Percentiles rank a stretch among this genome's conserved stretches.
phyloP scores from a whole-genome alignment of 2,113 vertebrate species.

The Platysteira castanea region DNA sequence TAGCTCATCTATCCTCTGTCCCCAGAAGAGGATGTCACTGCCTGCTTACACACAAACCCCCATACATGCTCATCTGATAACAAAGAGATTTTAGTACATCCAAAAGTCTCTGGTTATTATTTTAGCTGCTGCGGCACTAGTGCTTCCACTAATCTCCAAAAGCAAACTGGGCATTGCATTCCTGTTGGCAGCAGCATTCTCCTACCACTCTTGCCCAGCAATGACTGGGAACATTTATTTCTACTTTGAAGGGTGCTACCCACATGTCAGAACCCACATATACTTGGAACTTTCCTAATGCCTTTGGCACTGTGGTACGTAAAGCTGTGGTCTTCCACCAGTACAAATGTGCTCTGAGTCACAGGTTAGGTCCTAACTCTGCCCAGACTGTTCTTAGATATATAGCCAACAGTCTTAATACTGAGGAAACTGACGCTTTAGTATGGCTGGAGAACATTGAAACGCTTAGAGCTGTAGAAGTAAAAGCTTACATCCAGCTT shows the following conservation, averaged over 20 bases:
- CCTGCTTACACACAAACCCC: not conserved
- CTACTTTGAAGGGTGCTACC: not conserved
- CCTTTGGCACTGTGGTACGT: not conserved
- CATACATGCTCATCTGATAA: rapidly evolving
- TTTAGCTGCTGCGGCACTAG: not conserved
- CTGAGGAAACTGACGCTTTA: not conserved
- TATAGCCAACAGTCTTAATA: rapidly evolving
- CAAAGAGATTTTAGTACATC: not conserved
- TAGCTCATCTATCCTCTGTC: not conserved
- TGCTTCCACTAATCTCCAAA: not conserved
- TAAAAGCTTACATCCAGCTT: not conserved
- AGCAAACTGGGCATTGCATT: not conserved
- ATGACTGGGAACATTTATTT: not conserved
- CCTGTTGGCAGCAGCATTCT: not conserved
- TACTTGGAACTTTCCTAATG: not conserved
- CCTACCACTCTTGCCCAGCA: not conserved
- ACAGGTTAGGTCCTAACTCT: not conserved
- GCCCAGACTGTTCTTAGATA: not conserved
- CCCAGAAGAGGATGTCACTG: not conserved
- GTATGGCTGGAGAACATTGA: not conserved
- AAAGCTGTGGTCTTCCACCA: not conserved
- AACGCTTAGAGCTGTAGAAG: not conserved
- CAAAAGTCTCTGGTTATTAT: not conserved
- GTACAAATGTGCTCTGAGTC: not conserved
- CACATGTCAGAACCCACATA: not conserved